A percentile compares a stretch with the other conserved stretches of the same genome.
Conservation (phyloP, 2,888 invertebrate species). For the Chloroclysta siterata region DNA sequence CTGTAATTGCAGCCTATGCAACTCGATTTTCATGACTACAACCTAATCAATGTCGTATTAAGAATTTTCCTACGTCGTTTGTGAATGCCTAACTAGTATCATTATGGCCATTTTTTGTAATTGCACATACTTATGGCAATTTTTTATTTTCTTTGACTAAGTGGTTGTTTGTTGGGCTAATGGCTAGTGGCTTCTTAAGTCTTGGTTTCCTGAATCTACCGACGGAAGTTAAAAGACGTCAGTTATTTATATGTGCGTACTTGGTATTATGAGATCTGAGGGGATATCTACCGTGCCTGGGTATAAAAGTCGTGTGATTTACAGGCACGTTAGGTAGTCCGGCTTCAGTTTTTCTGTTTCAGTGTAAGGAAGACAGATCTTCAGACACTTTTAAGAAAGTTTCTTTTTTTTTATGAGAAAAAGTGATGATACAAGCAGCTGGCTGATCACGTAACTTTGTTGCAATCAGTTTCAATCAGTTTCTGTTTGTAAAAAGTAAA, state of each 20-base stretch:
- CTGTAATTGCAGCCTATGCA: constrained; percentile 46
- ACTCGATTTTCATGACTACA: constrained; percentile 64
- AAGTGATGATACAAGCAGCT: no score
- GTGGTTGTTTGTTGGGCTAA: constrained; percentile 39
- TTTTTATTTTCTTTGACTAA: constrained; percentile 58
- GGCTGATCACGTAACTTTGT: no score
- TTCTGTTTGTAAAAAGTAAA: no score
- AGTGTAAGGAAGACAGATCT: no score
- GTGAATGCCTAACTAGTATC: constrained; percentile 75
- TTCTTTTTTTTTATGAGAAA: no score
- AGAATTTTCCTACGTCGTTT: constrained; percentile 80
- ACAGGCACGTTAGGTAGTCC: no score
- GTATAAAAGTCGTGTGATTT: no score
- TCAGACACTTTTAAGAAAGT: no score
- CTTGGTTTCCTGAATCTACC: background rate
- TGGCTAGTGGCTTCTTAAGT: constrained; percentile 27
- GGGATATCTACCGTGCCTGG: no score
- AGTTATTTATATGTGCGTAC: background rate
- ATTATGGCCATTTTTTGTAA: constrained; percentile 76
- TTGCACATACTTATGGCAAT: constrained; percentile 73
- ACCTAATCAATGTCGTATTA: constrained; percentile 83
- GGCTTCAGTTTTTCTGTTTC: no score
- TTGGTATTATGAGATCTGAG: no score
- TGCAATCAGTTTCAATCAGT: no score
- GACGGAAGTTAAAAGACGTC: background rate